Evolutionary conservation across 92 coral and sea anemone genomes (phyloP).

Genomic region (Actinernus sp.): DNA sequence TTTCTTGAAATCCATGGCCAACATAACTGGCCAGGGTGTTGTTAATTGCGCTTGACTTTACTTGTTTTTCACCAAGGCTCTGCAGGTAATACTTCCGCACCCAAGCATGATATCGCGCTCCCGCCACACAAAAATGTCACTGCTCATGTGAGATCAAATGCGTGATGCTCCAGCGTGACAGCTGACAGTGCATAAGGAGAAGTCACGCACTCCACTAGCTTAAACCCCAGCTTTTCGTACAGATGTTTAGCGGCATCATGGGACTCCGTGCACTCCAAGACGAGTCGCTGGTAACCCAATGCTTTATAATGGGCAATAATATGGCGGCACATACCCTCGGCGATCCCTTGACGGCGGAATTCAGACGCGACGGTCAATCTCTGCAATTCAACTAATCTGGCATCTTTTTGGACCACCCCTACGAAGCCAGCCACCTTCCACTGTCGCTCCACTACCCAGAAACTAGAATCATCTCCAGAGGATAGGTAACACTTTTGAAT

Average conservation of each 20-base stretch:
- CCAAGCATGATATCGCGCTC: too few species aligned
- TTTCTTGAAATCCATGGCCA: too few species aligned
- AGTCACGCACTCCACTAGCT: constrained; percentile 33
- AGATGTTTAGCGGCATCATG: constrained; percentile 74
- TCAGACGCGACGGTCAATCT: constrained; percentile 72
- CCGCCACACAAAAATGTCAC: too few species aligned
- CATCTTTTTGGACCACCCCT: constrained; percentile 65
- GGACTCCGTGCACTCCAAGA: constrained; percentile 78
- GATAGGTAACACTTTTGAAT: constrained; percentile 53
- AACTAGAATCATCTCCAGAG: constrained; percentile 61
- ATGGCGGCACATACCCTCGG: constrained; percentile 68
- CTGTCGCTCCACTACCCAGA: constrained; percentile 72
- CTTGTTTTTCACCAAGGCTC: too few species aligned
- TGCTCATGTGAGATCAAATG: constrained; percentile 37
- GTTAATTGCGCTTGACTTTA: too few species aligned
- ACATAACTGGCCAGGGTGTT: too few species aligned
- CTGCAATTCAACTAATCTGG: constrained; percentile 67
- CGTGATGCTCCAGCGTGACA: constrained; percentile 59
- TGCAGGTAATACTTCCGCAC: too few species aligned
- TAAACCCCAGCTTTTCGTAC: constrained; percentile 69
- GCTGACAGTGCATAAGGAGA: constrained; percentile 59
- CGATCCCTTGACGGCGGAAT: constrained; percentile 71
- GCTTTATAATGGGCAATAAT: constrained; percentile 56
- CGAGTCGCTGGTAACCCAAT: constrained; percentile 52
- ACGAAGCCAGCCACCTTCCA: constrained; percentile 69